Conservation (phyloP, 2,888 invertebrate genomes). For the Phyllotreta cruciferae region DNA sequence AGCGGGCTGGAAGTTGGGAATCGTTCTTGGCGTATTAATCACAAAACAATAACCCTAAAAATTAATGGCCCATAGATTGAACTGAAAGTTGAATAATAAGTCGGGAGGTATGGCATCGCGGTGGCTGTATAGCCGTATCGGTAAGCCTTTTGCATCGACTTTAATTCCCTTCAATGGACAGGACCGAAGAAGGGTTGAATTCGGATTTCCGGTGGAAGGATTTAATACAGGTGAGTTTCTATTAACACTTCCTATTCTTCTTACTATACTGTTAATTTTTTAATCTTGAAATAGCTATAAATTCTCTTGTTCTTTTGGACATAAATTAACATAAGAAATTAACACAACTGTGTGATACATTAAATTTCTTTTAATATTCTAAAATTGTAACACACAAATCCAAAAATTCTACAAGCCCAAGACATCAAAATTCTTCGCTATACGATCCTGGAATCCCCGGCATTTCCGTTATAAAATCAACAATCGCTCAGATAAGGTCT, state of each 20-base stretch:
- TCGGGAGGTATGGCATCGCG: slow-evolving; percentile 24
- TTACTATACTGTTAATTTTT: background rate
- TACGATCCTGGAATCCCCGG: slow-evolving; percentile 5
- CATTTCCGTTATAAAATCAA: slow-evolving; percentile 47
- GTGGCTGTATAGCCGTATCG: slow-evolving; percentile 28
- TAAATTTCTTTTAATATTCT: too few relatives aligned
- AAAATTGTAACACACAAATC: too few relatives aligned
- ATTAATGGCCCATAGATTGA: slow-evolving; percentile 49
- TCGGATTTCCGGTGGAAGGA: background rate
- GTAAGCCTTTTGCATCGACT: slow-evolving; percentile 32
- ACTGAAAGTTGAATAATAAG: slow-evolving; percentile 51
- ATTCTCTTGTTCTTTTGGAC: background rate
- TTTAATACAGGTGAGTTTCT: background rate
- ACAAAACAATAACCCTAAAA: slow-evolving; percentile 53
- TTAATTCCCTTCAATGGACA: slow-evolving; percentile 2
- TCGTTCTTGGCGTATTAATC: slow-evolving; percentile 45
- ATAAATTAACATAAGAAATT: too few relatives aligned
- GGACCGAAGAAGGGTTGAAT: slow-evolving; percentile 1
- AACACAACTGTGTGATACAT: too few relatives aligned
- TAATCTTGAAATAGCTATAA: too few relatives aligned
- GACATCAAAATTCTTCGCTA: too few relatives aligned
- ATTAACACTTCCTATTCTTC: background rate
- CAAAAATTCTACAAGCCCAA: too few relatives aligned
- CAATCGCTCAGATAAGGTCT: slow-evolving; percentile 57
- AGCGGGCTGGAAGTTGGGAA: slow-evolving; percentile 34